Conservation (phyloP, 1,140 invertebrate genomes). For the Leptonema lineaticorne region DNA sequence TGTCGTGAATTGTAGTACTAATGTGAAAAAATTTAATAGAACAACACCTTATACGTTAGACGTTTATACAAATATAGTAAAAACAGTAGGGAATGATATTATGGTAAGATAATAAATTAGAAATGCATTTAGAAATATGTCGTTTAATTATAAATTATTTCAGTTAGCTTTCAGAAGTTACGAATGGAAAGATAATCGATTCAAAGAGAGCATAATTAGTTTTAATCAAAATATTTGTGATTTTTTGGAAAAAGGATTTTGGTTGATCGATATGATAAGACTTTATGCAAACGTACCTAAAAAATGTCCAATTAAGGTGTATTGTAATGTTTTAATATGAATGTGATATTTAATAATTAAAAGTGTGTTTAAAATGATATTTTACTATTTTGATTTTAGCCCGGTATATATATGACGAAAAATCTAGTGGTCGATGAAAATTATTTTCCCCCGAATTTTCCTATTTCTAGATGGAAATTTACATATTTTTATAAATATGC, state of each 20-base stretch:
- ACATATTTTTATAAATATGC: not conserved
- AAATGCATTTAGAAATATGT: too few relatives aligned
- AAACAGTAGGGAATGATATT: not conserved
- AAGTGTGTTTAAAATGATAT: too few relatives aligned
- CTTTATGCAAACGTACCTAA: not conserved
- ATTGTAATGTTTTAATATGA: too few relatives aligned
- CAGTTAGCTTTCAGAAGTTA: not conserved
- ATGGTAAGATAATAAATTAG: too few relatives aligned
- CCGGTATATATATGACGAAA: not conserved
- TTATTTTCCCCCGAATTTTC: not conserved
- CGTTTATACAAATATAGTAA: not conserved
- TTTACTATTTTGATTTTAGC: too few relatives aligned
- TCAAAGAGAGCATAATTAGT: conserved; percentile 3
- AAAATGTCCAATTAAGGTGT: conserved; percentile 3
- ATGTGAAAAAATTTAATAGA: conserved; percentile 13
- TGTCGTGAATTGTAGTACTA: not conserved
- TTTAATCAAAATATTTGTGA: not conserved
- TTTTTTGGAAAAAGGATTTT: not conserved
- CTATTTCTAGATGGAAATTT: not conserved
- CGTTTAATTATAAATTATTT: too few relatives aligned
- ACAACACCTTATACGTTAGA: not conserved
- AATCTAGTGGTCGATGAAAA: not conserved
- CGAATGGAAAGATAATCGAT: conserved; percentile 23
- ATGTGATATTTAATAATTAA: too few relatives aligned
- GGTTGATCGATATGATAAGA: not conserved